Percentiles rank a stretch among this genome's conserved stretches.
Conservation (phyloP, 1,140 invertebrate genomes). For the Cyrtorhinus lividipennis region DNA sequence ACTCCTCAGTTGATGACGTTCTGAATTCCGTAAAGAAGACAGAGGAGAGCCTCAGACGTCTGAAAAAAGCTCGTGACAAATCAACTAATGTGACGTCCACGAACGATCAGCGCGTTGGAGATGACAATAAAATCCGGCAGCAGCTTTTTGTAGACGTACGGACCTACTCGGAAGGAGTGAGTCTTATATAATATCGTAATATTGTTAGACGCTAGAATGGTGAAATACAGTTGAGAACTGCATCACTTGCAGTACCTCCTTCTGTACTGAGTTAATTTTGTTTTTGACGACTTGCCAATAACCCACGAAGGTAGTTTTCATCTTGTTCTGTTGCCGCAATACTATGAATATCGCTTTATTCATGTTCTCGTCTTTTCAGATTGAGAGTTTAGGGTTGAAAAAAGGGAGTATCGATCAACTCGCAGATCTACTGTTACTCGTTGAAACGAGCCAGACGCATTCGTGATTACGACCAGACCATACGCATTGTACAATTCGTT, state of each 20-base stretch:
- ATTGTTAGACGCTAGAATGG: background rate
- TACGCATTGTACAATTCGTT: no score
- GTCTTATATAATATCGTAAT: background rate
- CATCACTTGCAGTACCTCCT: no score
- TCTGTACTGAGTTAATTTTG: no score
- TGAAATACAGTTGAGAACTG: no score
- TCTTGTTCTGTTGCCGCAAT: background rate
- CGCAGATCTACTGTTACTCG: conserved; percentile 21
- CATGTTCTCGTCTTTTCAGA: conserved; percentile 18
- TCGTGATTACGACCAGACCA: no score
- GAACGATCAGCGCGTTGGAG: conserved; percentile 39
- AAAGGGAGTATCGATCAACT: conserved; percentile 22
- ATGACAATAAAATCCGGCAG: conserved; percentile 86
- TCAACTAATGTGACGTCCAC: conserved; percentile 32
- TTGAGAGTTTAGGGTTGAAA: conserved; percentile 22
- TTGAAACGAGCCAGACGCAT: conserved; percentile 20
- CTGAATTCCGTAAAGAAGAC: conserved; percentile 86
- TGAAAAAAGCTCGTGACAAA: conserved; percentile 71
- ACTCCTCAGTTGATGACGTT: conserved; percentile 61
- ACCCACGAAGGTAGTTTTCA: background rate
- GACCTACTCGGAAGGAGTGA: conserved; percentile 33
- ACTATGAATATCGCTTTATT: background rate
- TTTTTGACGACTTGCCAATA: no score
- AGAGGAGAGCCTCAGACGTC: conserved; percentile 74
- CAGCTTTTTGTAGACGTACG: conserved; percentile 78